Conservation (phyloP, 2,888 invertebrate genomes). For the Stegophylla sp. region DNA sequence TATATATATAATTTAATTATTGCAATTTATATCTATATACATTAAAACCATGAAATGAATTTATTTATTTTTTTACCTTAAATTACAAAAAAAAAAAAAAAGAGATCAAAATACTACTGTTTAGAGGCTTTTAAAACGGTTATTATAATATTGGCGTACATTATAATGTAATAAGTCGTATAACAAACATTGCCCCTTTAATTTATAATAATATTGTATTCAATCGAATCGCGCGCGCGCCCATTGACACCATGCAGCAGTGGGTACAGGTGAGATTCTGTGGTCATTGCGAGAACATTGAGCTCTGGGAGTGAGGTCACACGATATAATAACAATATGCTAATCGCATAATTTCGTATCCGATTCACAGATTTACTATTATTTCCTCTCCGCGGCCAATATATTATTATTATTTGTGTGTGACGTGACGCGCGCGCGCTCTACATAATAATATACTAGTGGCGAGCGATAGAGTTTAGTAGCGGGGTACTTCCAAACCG, state of each 20-base stretch:
- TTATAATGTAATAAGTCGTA: too few species aligned
- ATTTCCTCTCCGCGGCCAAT: background rate
- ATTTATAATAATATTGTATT: slow-evolving; percentile 10
- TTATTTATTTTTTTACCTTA: background rate
- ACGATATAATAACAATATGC: background rate
- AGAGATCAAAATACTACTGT: background rate
- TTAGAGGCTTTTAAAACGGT: background rate
- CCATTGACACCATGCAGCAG: too few species aligned
- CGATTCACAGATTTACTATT: background rate
- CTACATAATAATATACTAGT: too few species aligned
- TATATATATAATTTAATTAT: too few species aligned
- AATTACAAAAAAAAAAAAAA: background rate
- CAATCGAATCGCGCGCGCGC: background rate
- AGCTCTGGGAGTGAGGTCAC: slow-evolving; percentile 19
- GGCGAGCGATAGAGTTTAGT: too few species aligned
- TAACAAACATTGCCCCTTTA: background rate
- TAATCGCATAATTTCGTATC: slow-evolving; percentile 24
- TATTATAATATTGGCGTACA: background rate
- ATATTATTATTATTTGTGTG: background rate
- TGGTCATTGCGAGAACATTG: slow-evolving; percentile 29
- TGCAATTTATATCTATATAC: background rate
- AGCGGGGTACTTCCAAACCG: too few species aligned
- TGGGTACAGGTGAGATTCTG: background rate
- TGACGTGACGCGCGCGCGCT: background rate
- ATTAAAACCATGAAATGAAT: background rate